Conservation (phyloP, 2,888 invertebrate species). For the Ectemnius lituratus region DNA sequence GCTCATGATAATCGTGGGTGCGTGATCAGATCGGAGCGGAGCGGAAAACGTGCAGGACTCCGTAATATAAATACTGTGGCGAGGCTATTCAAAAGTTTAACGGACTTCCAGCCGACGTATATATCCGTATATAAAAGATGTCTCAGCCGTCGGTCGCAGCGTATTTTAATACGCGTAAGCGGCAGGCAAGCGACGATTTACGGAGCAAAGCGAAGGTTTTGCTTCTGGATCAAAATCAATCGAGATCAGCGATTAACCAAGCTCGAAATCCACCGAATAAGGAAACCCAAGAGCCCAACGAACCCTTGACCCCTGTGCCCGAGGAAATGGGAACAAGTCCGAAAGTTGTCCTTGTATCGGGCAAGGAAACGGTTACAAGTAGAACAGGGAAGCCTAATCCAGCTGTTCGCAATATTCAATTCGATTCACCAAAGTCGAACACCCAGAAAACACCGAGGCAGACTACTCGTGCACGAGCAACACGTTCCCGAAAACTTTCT, state of each 20-base stretch:
- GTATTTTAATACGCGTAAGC: conserved; percentile 88
- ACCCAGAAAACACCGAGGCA: conserved; percentile 53
- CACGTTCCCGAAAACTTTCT: conserved; percentile 51
- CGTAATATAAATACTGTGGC: conserved; percentile 5
- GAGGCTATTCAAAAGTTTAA: conserved; percentile 36
- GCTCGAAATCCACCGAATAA: conserved; percentile 14
- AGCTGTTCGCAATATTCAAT: conserved; percentile 65
- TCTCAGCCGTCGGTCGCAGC: conserved; percentile 88
- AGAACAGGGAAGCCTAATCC: conserved; percentile 48
- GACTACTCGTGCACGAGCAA: conserved; percentile 41
- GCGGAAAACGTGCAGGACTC: not conserved
- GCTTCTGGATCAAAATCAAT: conserved; percentile 76
- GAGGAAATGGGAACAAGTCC: conserved; percentile 54
- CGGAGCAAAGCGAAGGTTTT: conserved; percentile 76
- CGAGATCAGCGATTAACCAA: conserved; percentile 38
- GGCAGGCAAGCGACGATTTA: conserved; percentile 85
- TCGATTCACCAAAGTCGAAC: conserved; percentile 61
- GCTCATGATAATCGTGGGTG: not conserved
- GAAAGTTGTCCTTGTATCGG: conserved; percentile 47
- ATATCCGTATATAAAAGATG: conserved; percentile 79
- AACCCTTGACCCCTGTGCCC: conserved; percentile 33
- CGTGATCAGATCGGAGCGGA: not conserved
- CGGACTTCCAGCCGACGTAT: conserved; percentile 33
- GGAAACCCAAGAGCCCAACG: conserved; percentile 22
- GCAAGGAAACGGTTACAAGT: conserved; percentile 10